Base-by-base conservation (phyloP, 1,140 invertebrate species). In the Bombus turneri region DNA sequence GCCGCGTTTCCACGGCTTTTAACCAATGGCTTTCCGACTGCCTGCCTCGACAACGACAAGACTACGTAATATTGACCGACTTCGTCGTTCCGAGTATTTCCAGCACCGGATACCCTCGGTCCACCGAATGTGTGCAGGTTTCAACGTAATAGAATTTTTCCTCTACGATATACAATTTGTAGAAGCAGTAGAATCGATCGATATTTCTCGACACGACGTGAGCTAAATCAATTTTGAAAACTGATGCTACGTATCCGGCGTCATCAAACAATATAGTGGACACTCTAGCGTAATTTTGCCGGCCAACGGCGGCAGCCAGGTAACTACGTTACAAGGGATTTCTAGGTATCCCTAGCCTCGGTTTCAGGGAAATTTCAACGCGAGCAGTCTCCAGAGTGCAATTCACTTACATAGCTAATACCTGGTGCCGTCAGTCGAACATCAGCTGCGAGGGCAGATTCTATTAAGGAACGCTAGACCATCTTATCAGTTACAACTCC, bases 341-440 rank as follows among this genome's bases (percentile, higher is more conserved):
- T 86, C 87, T 28, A 69, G 57, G 28, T 62, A 39, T 62, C 37
- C 53, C n/a, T 53, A 2, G 10, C 39, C 76, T 25, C 2, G 41
- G 9, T 68, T 34, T 37, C 34, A 59, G 72, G 10, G 66, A 88
- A 87, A 89, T 89, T 90, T 89, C 72, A 87, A 41, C 57, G 59
- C 78, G 69, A 83, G 57, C 74, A 31, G 59, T 76, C 88, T 41
- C 83, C 10, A 22, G 88, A 71, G 89, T 81, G 82, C 88, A 83
- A 90, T 90, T 76, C 83, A 85, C 79, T 90, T 85, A 90, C 77
- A 86, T 78, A 81, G 85, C 84, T 90, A 86, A 89, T 90, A 90
- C 37, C 77, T 59, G 37, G 59, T 31, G 69, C 47, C 64, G 85
- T 62, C 75, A 34, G 18, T 59, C 69, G 37, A 83, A 71, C 62